Base-by-base conservation (phyloP, 1,140 invertebrate species). In the Subanguina moxae region DNA sequence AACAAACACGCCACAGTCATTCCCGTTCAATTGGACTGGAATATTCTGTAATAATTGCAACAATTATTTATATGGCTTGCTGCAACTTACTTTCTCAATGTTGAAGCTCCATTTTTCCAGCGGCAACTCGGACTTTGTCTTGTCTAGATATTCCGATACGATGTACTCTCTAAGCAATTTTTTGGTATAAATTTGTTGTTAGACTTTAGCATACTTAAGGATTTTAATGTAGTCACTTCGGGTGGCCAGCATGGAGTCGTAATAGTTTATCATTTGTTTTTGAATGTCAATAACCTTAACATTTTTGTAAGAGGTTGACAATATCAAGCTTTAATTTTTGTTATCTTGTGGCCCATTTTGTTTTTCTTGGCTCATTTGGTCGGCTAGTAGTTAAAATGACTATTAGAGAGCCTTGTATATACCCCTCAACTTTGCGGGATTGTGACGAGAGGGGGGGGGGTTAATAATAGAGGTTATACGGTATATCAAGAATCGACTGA, bases 1-100 rank as follows among this genome's bases (percentile, higher is more conserved):
- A 0, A 92, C 88, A 84, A 97, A 97, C 84, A 97, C 91, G 1
- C 94, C 94, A 84, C 94, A 98, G 83, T 98, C 94, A 81, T 90
- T 91, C n/a, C 92, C 92, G 84, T 97, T 97, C 88, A 90, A 90
- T 84, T 97, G 94, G 75, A 91, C 89, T 0, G 94, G 94, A 75
- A 94, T 92, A 64, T 92, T 88, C 85, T 88, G 45, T 46, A n/a
- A 64, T 63, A 67, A 25, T n/a, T 32, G 46, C 21, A 43, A 23
- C 17, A 57, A 3, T 23, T 42, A 25, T 57, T 3, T 65, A 15
- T 28, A 21, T 8, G 28, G 32, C 43, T 15, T 74, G 8, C 27
- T n/a, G 3, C 3, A 56, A 56, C 3, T 9, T 23, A 56, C 21
- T 5, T 28, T 5, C 9, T 28, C 9, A 56, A 9, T 56, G 3